Percentiles rank a stretch among this genome's conserved stretches.
These are phyloP conservation scores for Tethea ocularis DNA, from an alignment of 2,888 invertebrate species.

Conservation along the genomic window DNA sequence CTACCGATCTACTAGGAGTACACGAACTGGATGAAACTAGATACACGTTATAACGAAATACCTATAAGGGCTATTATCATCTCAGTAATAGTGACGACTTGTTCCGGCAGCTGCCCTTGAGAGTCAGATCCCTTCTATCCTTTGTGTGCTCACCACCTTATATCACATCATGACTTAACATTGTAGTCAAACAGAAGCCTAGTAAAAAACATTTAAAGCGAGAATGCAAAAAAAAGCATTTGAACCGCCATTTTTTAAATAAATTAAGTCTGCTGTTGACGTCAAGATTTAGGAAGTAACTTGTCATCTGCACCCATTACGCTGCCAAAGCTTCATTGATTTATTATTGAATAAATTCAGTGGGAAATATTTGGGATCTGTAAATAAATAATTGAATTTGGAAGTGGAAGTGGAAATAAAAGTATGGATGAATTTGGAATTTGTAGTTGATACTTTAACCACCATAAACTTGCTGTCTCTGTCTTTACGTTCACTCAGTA, in stretches of 20 bases:
- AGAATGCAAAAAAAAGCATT: no score
- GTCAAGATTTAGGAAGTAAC: not conserved
- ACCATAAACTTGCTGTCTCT: not conserved
- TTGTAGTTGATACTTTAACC: not conserved
- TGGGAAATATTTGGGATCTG: not conserved
- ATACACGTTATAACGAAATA: no score
- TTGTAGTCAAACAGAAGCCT: no score
- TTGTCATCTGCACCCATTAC: not conserved
- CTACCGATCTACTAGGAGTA: conserved; percentile 12
- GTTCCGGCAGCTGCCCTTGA: no score
- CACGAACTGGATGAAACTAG: not conserved
- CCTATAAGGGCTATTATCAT: no score
- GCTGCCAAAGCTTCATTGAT: not conserved
- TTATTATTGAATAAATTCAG: not conserved
- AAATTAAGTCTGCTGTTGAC: not conserved
- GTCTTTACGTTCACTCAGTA: not conserved
- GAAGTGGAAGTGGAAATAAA: no score
- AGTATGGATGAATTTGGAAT: no score
- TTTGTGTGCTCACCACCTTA: no score
- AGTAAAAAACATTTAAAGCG: not conserved
- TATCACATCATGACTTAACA: no score
- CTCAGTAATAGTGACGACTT: no score
- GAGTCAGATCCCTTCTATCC: no score
- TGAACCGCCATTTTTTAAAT: not conserved
- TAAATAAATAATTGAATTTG: not conserved